A percentile compares a stretch with the other conserved stretches of the same genome.
These are phyloP conservation scores for Simalia tracyae DNA, from an alignment of 2,797 vertebrate species.

Conservation along the genomic window DNA sequence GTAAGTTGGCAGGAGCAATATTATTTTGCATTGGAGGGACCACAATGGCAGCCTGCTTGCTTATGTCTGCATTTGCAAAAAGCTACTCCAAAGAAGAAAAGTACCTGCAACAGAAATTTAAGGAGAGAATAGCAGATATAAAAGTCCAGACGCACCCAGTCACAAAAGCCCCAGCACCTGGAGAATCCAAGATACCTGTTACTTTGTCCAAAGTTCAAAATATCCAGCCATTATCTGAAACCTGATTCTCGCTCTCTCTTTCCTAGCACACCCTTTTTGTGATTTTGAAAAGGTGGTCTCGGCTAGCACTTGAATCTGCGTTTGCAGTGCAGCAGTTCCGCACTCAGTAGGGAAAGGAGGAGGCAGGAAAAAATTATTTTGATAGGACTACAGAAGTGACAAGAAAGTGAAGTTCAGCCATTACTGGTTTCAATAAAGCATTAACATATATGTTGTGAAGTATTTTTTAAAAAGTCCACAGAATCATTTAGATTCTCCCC, in stretches of 20 bases:
- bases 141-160: constrained; percentile 85
- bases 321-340: constrained; percentile 19
- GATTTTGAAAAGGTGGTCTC: constrained; percentile 52
- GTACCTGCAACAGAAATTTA: constrained; percentile 92
- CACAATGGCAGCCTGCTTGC: constrained; percentile 85
- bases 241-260: constrained; percentile 76
- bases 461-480: constrained; percentile 1
- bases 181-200: constrained; percentile 91
- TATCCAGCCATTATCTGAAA: constrained; percentile 87
- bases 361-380: not conserved
- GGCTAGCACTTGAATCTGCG: constrained; percentile 49
- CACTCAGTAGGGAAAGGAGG: constrained; percentile 31
- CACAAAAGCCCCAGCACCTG: constrained; percentile 86
- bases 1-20: constrained; percentile 90
- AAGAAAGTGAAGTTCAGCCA: constrained; percentile 28
- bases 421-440: constrained; percentile 26
- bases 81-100: constrained; percentile 93
- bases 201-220: constrained; percentile 95
- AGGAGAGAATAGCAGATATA: constrained; percentile 88
- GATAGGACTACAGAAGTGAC: constrained; percentile 21
- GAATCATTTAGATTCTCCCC: constrained; percentile 36
- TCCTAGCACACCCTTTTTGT: constrained; percentile 33
- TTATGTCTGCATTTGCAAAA: constrained; percentile 90
- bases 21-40: constrained; percentile 92
- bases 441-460: constrained; percentile 8